Percentiles rank a stretch among this genome's conserved stretches.
Conservation (phyloP, 2,113 vertebrate species). For the Silurus meridionalis region DNA sequence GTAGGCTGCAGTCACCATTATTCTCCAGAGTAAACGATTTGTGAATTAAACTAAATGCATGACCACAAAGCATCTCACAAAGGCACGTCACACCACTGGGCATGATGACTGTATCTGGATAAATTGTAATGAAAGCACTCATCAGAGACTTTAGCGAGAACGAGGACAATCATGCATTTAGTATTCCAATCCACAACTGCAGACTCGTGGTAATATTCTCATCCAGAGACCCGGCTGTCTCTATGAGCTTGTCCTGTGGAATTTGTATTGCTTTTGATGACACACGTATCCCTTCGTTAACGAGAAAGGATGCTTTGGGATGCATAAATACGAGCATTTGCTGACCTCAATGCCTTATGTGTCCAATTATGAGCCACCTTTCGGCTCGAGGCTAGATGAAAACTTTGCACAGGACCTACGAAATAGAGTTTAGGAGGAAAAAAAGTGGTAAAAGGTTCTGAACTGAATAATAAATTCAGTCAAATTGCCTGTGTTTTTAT, state of each 20-base stretch:
- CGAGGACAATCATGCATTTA: constrained; percentile 17
- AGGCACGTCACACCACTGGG: constrained; percentile 16
- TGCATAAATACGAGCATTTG: constrained; percentile 57
- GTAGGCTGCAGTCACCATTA: constrained; percentile 2
- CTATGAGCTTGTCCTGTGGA: constrained; percentile 51
- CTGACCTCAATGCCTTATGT: constrained; percentile 61
- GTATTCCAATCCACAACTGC: constrained; percentile 27
- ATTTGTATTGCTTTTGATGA: constrained; percentile 63
- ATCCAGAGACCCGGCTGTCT: constrained; percentile 46
- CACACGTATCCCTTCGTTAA: constrained; percentile 58
- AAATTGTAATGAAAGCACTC: constrained; percentile 34
- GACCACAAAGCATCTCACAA: background rate
- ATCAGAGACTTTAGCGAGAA: constrained; percentile 26
- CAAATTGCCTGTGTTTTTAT: background rate
- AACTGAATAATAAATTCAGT: background rate
- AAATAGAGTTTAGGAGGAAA: constrained; percentile 54
- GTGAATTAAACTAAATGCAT: constrained; percentile 25
- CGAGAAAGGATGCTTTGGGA: constrained; percentile 59
- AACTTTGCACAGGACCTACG: constrained; percentile 56
- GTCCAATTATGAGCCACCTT: constrained; percentile 67
- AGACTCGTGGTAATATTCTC: constrained; percentile 48
- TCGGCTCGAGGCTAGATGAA: constrained; percentile 62
- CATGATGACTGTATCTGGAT: constrained; percentile 35
- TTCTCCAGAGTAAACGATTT: constrained; percentile 31
- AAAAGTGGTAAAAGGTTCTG: background rate